Conservation (phyloP, 53 echinoderm and acorn worm genomes). For the Echinarachnius parma region DNA sequence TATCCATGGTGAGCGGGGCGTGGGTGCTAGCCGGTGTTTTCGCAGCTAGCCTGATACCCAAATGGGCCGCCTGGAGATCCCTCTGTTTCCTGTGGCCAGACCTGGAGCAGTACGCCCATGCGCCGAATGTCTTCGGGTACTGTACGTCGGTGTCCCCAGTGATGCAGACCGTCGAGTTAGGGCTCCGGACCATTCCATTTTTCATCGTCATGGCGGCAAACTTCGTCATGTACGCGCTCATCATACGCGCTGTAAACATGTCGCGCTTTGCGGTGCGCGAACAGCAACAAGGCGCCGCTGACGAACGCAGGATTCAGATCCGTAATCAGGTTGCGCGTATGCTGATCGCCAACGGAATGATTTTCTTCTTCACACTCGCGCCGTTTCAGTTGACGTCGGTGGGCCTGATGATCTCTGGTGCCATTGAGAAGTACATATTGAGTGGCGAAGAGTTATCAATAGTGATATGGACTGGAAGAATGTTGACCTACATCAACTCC, state of each 20-base stretch:
- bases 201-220: constrained; percentile 61
- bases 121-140: constrained; percentile 46
- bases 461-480: constrained; percentile 52
- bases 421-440: constrained; percentile 30
- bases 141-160: constrained; percentile 27
- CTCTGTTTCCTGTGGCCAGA: constrained; percentile 67
- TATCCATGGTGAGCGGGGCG: constrained; percentile 31
- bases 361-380: constrained; percentile 76
- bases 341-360: constrained; percentile 71
- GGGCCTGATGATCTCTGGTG: constrained; percentile 51
- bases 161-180: constrained; percentile 34
- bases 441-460: constrained; percentile 10
- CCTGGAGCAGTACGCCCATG: constrained; percentile 22
- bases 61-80: constrained; percentile 37
- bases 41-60: constrained; percentile 57
- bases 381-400: constrained; percentile 67
- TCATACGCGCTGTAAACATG: constrained; percentile 48
- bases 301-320: constrained; percentile 50
- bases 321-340: constrained; percentile 83
- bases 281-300: constrained; percentile 6
- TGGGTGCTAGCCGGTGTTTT: constrained; percentile 56
- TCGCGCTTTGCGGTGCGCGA: constrained; percentile 47
- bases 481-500: constrained; percentile 75
- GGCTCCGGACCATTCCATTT: constrained; percentile 72
- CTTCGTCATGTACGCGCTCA: constrained; percentile 57